These are phyloP conservation scores for Neodiprion pinetum DNA, from an alignment of 1,140 invertebrate species.

Conservation along the genomic window DNA sequence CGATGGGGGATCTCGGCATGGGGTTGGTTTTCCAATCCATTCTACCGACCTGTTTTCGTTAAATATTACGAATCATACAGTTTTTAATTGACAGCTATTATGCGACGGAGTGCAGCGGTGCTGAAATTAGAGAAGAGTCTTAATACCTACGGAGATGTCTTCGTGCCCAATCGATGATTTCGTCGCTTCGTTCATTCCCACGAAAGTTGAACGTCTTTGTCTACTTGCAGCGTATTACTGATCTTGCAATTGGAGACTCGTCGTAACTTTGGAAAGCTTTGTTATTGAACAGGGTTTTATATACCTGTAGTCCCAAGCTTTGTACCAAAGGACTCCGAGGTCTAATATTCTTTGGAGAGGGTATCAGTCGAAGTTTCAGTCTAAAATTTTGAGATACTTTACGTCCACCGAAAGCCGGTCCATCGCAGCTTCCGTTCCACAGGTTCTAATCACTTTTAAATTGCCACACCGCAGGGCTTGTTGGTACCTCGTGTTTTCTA, in stretches of 20 bases:
- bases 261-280: too few species aligned
- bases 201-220: too few species aligned
- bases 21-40: neutral
- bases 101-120: slow-evolving; percentile 21
- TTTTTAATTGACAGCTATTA: slow-evolving; percentile 25
- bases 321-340: neutral
- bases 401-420: neutral
- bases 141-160: too few species aligned
- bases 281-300: neutral
- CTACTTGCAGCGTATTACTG: too few species aligned
- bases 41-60: neutral
- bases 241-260: too few species aligned
- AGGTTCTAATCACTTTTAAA: neutral
- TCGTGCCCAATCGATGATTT: too few species aligned
- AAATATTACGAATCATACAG: slow-evolving; percentile 30
- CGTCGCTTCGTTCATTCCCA: too few species aligned
- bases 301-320: neutral
- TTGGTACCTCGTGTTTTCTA: too few species aligned
- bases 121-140: slow-evolving; percentile 18
- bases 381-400: neutral
- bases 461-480: neutral
- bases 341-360: neutral
- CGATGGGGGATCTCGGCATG: slow-evolving; percentile 17
- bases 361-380: neutral
- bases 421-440: neutral